Evolutionary conservation across 1,140 invertebrate genomes (phyloP).

Genomic region (Planococcus citri): DNA sequence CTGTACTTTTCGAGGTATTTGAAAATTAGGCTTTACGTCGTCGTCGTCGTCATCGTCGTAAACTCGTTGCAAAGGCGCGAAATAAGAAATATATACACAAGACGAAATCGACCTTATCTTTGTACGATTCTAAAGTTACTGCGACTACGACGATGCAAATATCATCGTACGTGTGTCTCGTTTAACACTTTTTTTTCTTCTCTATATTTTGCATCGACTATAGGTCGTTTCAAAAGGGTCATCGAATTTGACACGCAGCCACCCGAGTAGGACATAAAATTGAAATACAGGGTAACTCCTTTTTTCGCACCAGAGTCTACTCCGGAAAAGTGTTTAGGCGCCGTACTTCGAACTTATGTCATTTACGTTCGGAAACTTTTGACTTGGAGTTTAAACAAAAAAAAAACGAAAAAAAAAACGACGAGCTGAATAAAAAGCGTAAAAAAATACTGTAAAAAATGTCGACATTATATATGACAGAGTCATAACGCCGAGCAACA

Average conservation of each 20-base stretch:
- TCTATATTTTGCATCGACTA: no score
- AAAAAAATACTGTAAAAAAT: constrained; percentile 11
- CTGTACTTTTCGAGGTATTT: no score
- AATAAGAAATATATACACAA: no score
- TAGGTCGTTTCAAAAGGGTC: no score
- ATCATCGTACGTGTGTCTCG: no score
- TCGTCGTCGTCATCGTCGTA: no score
- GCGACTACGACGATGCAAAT: no score
- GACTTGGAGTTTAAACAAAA: constrained; percentile 12
- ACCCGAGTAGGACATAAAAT: not conserved
- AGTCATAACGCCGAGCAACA: not conserved
- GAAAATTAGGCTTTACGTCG: no score
- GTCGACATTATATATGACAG: constrained; percentile 9
- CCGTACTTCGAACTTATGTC: constrained; percentile 17
- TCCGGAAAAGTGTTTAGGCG: constrained; percentile 18
- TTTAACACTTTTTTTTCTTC: no score
- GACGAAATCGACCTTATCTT: no score
- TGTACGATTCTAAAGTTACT: no score
- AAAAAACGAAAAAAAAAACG: not conserved
- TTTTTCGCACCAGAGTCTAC: constrained; percentile 11
- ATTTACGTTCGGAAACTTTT: constrained; percentile 18
- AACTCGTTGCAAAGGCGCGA: no score
- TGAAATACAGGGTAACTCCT: not conserved
- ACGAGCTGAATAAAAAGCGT: not conserved
- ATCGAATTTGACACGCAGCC: constrained; percentile 6